phyloP scores from a whole-genome alignment of 2,797 vertebrate species.

The Borostomias antarcticus region DNA sequence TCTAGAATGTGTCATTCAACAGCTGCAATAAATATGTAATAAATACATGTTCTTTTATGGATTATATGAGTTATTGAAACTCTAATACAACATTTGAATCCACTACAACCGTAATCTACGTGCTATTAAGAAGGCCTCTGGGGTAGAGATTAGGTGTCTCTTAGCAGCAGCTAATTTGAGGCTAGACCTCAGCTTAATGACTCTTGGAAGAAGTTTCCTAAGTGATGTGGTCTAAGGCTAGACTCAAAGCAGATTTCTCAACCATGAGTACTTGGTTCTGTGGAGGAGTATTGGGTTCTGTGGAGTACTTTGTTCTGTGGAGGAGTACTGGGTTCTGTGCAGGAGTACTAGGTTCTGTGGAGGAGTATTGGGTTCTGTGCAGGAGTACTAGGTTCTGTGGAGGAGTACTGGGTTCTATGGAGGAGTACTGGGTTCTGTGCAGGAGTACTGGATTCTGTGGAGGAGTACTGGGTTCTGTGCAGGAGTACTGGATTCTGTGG shows the following conservation, averaged over 20 bases:
- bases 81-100: background rate
- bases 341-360: too few species aligned
- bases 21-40: constrained; percentile 8
- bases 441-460: too few species aligned
- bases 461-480: too few species aligned
- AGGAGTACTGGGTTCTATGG: background rate
- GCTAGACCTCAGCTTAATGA: background rate
- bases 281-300: background rate
- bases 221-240: background rate
- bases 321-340: too few species aligned
- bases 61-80: background rate
- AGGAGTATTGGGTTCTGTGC: too few species aligned
- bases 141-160: too few species aligned
- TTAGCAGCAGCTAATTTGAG: background rate
- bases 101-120: background rate
- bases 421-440: too few species aligned
- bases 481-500: too few species aligned
- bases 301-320: too few species aligned
- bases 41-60: background rate
- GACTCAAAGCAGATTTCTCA: constrained; percentile 1
- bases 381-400: too few species aligned
- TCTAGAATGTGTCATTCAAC: background rate
- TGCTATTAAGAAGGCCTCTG: background rate
- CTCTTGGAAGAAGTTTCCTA: background rate
- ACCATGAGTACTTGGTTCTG: background rate